These are phyloP conservation scores for Poecilia wingei DNA, from an alignment of 2,797 vertebrate species.

Conservation along the genomic window DNA sequence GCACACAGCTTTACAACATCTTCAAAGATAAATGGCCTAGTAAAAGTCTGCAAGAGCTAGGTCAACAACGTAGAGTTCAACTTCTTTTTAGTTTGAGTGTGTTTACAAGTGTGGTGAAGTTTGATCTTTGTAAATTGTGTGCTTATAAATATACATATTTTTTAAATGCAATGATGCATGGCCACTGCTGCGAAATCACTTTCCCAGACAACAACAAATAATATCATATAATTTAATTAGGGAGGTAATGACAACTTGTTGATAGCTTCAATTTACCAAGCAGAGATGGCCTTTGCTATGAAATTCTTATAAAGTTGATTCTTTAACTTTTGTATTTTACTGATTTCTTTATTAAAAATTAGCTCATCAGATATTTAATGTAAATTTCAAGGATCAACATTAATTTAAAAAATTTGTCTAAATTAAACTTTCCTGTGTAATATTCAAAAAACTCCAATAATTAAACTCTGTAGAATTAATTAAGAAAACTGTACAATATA, in stretches of 20 bases:
- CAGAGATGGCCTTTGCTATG: neutral
- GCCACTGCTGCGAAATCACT: neutral
- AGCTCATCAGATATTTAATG: neutral
- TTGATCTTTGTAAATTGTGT: neutral
- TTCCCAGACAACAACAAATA: neutral
- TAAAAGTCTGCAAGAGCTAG: neutral
- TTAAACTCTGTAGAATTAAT: neutral
- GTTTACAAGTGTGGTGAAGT: neutral
- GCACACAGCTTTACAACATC: neutral
- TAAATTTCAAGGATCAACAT: neutral
- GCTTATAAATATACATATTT: neutral
- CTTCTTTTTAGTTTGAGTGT: neutral
- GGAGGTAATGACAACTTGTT: slow-evolving; percentile 21
- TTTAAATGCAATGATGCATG: neutral
- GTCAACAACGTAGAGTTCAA: neutral
- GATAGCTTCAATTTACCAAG: slow-evolving; percentile 27
- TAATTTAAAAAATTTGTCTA: neutral
- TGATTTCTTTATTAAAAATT: neutral
- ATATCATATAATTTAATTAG: slow-evolving; percentile 13
- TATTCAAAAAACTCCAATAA: neutral
- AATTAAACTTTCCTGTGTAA: neutral
- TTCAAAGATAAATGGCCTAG: neutral
- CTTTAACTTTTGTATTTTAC: neutral
- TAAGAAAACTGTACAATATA: neutral
- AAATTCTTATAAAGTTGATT: neutral